phyloP scores from a whole-genome alignment of 2,113 vertebrate species.

The Ceratotherium simum region DNA sequence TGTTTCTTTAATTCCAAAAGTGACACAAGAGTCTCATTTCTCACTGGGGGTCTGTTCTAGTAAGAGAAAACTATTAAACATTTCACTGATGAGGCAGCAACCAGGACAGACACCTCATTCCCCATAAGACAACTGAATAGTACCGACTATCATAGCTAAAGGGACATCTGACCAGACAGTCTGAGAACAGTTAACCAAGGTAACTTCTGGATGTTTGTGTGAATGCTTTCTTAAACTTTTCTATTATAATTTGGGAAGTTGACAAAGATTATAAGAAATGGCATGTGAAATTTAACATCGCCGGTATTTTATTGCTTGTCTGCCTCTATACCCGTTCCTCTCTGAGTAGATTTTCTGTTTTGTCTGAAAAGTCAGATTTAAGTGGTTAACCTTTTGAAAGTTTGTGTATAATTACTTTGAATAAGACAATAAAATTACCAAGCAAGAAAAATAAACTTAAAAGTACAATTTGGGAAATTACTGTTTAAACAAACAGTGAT shows the following conservation, averaged over 20 bases:
- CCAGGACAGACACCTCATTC: not conserved
- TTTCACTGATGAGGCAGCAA: not conserved
- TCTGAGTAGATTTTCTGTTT: not conserved
- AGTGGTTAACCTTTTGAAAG: not conserved
- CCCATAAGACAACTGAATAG: not conserved
- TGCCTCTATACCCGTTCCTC: not conserved
- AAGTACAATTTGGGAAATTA: not conserved
- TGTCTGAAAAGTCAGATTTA: constrained; percentile 54
- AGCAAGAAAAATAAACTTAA: not conserved
- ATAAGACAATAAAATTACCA: not conserved
- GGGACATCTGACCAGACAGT: not conserved
- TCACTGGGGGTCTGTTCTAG: not conserved
- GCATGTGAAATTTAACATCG: not conserved
- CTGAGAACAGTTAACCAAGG: not conserved
- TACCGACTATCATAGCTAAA: not conserved
- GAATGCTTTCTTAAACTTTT: not conserved
- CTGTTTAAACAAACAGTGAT: not conserved
- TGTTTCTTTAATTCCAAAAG: constrained; percentile 37
- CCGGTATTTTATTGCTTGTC: not conserved
- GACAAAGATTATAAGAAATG: not conserved
- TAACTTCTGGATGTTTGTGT: not conserved
- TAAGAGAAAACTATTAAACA: constrained; percentile 45
- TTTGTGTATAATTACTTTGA: constrained; percentile 45
- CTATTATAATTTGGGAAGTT: not conserved
- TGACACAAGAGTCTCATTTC: not conserved